Percentiles rank a stretch among this genome's conserved stretches.
Evolutionary conservation across 2,888 invertebrate genomes (phyloP).

Genomic region (Polyommatus icarus): DNA sequence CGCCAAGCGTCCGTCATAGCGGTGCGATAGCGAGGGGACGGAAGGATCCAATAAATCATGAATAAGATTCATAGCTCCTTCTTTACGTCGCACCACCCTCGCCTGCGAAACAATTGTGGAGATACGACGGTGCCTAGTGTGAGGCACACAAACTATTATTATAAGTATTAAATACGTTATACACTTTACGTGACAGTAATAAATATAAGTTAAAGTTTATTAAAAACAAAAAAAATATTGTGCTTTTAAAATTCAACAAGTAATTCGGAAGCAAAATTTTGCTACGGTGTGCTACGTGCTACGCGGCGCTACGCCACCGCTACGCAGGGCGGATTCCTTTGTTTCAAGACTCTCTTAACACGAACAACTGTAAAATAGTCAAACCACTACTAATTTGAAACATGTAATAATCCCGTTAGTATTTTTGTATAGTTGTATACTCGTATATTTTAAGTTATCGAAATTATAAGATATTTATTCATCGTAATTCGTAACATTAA

Average conservation of each 20-base stretch:
- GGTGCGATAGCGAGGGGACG: constrained; percentile 38
- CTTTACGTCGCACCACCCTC: neutral
- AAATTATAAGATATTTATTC: no score
- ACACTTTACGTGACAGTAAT: neutral
- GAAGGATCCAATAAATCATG: constrained; percentile 57
- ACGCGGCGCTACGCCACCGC: neutral
- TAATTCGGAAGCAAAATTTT: neutral
- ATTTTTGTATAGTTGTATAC: no score
- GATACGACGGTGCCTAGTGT: neutral
- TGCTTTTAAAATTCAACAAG: neutral
- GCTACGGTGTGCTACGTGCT: neutral
- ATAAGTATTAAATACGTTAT: neutral
- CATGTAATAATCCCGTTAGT: no score
- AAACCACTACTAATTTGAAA: no score
- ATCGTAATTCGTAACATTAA: no score
- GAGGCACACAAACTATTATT: neutral
- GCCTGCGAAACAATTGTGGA: neutral
- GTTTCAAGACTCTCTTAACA: neutral
- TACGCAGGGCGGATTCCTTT: neutral
- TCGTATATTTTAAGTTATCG: no score
- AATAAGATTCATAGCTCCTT: constrained; percentile 56
- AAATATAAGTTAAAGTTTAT: neutral
- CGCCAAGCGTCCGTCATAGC: constrained; percentile 34
- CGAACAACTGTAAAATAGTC: neutral
- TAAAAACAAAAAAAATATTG: neutral